A percentile compares a stretch with the other conserved stretches of the same genome.
Evolutionary conservation across 2,888 invertebrate genomes (phyloP).

Genomic region (Icerya purchasi): DNA sequence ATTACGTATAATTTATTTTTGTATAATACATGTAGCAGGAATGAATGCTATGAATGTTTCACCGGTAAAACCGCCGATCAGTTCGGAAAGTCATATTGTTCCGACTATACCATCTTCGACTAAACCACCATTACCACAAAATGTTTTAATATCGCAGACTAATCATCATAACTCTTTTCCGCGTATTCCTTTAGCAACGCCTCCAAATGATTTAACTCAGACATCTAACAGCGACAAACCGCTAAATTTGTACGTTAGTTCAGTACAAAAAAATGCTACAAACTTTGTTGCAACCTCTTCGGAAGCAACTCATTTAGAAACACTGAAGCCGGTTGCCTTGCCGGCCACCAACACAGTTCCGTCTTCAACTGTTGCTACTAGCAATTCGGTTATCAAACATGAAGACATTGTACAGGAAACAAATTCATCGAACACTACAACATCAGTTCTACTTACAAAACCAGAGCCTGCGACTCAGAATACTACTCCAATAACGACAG

Average conservation of each 20-base stretch:
- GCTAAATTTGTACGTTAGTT: not conserved
- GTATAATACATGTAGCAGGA: not conserved
- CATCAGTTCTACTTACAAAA: too few species aligned
- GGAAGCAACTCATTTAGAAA: not conserved
- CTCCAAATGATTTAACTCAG: not conserved
- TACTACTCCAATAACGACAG: too few species aligned
- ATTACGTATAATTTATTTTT: not conserved
- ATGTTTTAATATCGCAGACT: not conserved
- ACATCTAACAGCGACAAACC: not conserved
- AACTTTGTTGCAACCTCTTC: not conserved
- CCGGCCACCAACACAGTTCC: not conserved
- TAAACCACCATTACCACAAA: not conserved
- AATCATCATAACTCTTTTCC: not conserved
- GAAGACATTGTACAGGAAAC: not conserved
- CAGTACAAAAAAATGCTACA: not conserved
- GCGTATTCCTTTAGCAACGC: not conserved
- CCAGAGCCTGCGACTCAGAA: too few species aligned
- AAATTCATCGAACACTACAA: too few species aligned
- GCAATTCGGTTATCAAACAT: not conserved
- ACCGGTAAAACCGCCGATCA: not conserved
- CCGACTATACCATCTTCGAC: not conserved
- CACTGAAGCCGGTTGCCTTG: not conserved
- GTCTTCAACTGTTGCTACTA: not conserved
- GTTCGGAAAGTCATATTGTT: not conserved
- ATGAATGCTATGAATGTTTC: not conserved